These are phyloP conservation scores for Sylvietta virens DNA, from an alignment of 2,113 vertebrate genomes.

Conservation along the genomic window DNA sequence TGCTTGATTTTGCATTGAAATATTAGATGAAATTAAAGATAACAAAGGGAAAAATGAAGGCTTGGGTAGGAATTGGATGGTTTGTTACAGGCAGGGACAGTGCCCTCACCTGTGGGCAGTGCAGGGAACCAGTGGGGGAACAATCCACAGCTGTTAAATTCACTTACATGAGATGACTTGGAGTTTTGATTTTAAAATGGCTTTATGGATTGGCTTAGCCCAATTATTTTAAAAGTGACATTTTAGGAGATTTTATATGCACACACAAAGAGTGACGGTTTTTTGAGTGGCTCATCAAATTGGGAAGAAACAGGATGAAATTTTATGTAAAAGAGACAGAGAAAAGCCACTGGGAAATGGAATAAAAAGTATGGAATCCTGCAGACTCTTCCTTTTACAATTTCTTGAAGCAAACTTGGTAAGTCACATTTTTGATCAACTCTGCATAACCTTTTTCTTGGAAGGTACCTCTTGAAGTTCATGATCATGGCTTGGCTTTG, in stretches of 20 bases:
- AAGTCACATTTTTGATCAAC: neutral
- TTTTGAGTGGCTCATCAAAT: neutral
- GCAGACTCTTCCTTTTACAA: neutral
- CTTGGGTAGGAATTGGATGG: neutral
- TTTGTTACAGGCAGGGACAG: too few species aligned
- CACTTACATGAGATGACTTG: neutral
- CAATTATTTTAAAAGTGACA: neutral
- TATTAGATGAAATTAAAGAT: neutral
- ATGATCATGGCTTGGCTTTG: neutral
- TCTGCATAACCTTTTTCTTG: neutral
- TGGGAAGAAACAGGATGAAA: neutral
- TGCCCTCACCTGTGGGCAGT: neutral
- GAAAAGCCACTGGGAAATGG: neutral
- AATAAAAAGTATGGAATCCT: neutral
- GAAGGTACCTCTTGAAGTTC: neutral
- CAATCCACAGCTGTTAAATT: neutral
- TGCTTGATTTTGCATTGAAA: neutral
- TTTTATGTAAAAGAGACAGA: neutral
- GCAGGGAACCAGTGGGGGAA: neutral
- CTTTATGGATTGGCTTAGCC: neutral
- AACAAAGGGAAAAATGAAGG: neutral
- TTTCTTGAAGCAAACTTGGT: neutral
- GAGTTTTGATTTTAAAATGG: neutral
- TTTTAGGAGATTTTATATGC: neutral
- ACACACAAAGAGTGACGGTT: neutral